These are phyloP conservation scores for Andrena haemorrhoa DNA, from an alignment of 2,888 invertebrate genomes.

Conservation along the genomic window DNA sequence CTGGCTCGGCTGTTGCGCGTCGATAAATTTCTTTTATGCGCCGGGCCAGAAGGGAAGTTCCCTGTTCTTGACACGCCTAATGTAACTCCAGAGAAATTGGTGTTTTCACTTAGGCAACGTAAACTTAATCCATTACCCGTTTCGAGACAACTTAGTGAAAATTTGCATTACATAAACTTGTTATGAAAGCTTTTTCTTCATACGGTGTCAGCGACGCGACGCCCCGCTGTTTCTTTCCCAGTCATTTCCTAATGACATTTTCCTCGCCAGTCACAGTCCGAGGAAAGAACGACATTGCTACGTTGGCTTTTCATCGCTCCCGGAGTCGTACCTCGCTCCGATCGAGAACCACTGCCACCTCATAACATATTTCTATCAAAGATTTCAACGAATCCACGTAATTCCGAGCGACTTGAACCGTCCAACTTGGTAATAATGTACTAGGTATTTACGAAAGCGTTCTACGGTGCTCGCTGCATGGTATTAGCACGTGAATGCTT, in stretches of 20 bases:
- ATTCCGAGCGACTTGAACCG: slow-evolving; percentile 35
- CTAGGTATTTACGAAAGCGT: slow-evolving; percentile 50
- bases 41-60: slow-evolving; percentile 3
- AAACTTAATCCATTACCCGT: slow-evolving; percentile 11
- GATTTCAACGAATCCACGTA: slow-evolving; percentile 43
- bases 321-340: too few relatives aligned
- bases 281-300: not conserved
- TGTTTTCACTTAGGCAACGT: not conserved
- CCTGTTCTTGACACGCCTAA: slow-evolving; percentile 1
- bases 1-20: slow-evolving; percentile 13
- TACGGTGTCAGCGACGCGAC: not conserved
- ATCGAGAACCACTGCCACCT: slow-evolving; percentile 11
- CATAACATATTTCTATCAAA: slow-evolving; percentile 29
- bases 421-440: slow-evolving; percentile 36
- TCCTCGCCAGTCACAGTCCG: not conserved
- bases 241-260: not conserved
- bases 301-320: not conserved
- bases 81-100: not conserved
- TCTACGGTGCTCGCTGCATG: slow-evolving; percentile 25
- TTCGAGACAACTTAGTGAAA: not conserved
- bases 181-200: not conserved
- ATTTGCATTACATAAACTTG: slow-evolving; percentile 1
- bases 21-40: slow-evolving; percentile 18
- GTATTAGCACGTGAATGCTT: slow-evolving; percentile 46
- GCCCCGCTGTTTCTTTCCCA: not conserved